phyloP scores from a whole-genome alignment of 2,797 vertebrate species.

The Acanthurus lineatus region DNA sequence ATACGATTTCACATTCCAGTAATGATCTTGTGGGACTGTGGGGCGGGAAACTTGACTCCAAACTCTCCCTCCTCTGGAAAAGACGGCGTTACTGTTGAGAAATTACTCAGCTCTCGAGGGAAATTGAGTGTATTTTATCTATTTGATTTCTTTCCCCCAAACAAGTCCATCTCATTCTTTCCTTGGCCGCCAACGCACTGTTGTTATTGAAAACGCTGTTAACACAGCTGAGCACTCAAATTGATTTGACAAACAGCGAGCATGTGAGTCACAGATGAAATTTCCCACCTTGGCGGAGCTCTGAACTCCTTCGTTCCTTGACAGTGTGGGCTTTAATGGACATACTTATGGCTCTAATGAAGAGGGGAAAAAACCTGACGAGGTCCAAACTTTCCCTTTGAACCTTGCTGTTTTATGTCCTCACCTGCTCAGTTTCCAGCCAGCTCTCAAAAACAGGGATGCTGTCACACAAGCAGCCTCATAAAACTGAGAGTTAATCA shows the following conservation, averaged over 20 bases:
- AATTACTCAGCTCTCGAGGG: conserved; percentile 32
- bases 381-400: conserved; percentile 22
- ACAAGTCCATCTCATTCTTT: conserved; percentile 47
- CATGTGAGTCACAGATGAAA: conserved; percentile 56
- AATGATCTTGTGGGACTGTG: conserved; percentile 24
- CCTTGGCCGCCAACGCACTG: conserved; percentile 10
- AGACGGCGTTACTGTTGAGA: conserved; percentile 4
- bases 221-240: conserved; percentile 27
- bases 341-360: conserved; percentile 17
- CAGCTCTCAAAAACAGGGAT: neutral
- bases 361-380: conserved; percentile 22
- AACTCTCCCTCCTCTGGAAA: conserved; percentile 27
- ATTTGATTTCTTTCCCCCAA: conserved; percentile 47
- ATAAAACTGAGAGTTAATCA: conserved; percentile 38
- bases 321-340: conserved; percentile 33
- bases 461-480: conserved; percentile 25
- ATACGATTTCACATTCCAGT: conserved; percentile 48
- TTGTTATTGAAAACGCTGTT: conserved; percentile 37
- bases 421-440: conserved; percentile 36
- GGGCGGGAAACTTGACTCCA: conserved; percentile 29
- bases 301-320: neutral
- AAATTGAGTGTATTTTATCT: conserved; percentile 28
- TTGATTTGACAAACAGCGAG: conserved; percentile 49
- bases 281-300: conserved; percentile 28
- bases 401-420: conserved; percentile 2